Evolutionary conservation across 2,113 vertebrate genomes (phyloP), one percentile per base, ranked within the genome.

Genomic region (Lanius collurio): DNA sequence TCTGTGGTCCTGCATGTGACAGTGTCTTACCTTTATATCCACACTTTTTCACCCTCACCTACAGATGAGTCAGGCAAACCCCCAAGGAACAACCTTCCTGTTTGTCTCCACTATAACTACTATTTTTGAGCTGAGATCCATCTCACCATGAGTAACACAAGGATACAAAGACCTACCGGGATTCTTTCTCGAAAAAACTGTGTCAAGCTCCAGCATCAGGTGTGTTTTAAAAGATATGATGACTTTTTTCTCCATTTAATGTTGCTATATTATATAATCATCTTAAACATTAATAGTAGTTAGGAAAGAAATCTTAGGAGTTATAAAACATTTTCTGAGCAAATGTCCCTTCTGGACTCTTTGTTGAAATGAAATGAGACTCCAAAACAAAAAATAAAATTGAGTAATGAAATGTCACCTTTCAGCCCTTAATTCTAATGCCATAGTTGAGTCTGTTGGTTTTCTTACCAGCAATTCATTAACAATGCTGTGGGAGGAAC

Each of bases 381-480:
- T 79, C 23, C n/a, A 84, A 79, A 57, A 89, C 42, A 59, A 80
- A 87, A 68, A 83, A 60, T 35, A 28, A 22, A 44, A 31, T 3
- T 30, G 37, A 92, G 63, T 59, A 71, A 78, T 79, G 70, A 92
- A 90, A 92, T 57, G 79, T 57, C 77, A 90, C 57, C 86, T 93
- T 90, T 94, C 62, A 92, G 68, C 79, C 46, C 30, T 91, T 77
- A 91, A 84, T 95, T 96, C 44, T 94, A 85, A 57, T 42, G 65
- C 64, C 83, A 4, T 59, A 65, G 53, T 88, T 0, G 1, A 6
- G 42, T 65, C 79, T 91, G 64, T 74, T 67, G 52, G n/a, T 59
- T 89, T 90, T 88, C 83, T 94, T 73, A 82, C 94, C 68, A 91
- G 84, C 50, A 42, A 95, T 94, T 93, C 87, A 92, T 93, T 92